These are phyloP conservation scores for Hetaerina americana DNA, from an alignment of 1,140 invertebrate genomes.

Conservation along the genomic window DNA sequence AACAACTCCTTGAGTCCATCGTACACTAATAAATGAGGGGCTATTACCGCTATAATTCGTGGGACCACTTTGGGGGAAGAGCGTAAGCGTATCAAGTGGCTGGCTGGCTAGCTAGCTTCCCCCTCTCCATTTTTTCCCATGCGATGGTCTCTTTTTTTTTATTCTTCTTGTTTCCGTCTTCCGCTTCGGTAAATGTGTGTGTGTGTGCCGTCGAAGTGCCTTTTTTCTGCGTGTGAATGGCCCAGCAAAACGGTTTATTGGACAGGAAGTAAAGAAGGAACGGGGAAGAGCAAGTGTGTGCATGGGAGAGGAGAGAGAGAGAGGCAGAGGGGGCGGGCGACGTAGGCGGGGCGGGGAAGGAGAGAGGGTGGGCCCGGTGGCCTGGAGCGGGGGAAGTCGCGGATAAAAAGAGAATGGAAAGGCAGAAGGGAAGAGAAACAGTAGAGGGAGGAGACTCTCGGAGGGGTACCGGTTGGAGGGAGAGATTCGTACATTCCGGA, in stretches of 20 bases:
- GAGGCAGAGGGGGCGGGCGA: neutral
- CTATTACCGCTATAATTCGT: neutral
- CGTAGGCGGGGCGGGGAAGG: too few species aligned
- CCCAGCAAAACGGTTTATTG: neutral
- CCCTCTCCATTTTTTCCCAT: too few species aligned
- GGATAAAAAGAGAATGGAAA: too few species aligned
- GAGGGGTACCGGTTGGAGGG: too few species aligned
- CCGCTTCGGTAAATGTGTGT: too few species aligned
- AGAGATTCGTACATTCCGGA: too few species aligned
- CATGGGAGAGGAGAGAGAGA: neutral
- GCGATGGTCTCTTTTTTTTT: neutral
- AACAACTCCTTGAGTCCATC: neutral
- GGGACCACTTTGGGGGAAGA: neutral
- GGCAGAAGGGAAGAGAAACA: too few species aligned
- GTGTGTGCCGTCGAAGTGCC: too few species aligned
- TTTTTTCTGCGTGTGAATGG: neutral
- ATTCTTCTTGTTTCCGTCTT: neutral
- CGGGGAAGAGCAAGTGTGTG: neutral
- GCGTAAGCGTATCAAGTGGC: neutral
- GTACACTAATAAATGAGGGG: neutral
- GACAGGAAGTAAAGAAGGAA: neutral
- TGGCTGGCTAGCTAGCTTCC: too few species aligned
- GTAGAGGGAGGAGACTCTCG: too few species aligned
- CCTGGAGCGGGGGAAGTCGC: too few species aligned
- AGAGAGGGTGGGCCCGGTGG: too few species aligned